Base-by-base conservation (phyloP, 2,797 vertebrate species). In the Hozukius guyotensis region DNA sequence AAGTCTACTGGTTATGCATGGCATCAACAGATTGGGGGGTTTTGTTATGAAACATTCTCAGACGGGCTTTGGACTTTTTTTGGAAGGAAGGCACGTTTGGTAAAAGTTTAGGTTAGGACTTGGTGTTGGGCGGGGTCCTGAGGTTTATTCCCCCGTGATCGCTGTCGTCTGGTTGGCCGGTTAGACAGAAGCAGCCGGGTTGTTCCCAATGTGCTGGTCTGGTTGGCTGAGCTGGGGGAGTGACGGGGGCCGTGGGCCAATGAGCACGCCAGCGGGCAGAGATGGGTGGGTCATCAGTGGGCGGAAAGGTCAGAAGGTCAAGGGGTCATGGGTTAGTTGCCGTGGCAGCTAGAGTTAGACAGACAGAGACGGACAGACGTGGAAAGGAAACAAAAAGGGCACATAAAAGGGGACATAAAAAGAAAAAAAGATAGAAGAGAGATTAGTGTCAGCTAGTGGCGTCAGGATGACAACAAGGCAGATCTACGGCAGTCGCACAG, bases 301-400 rank as follows among this genome's bases (percentile, higher is more conserved):
- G 97, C 98, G 97, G 97, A 99, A 98, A 99, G 97, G 98, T 99
- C 98, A 99, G 98, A 99, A 94, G 97, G 97, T 99, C 98, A 99
- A 97, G 98, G 98, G 98, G 97, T 99, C 99, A 99, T 99, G 98
- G 98, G 98, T 99, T 99, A 99, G 99, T 99, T 98, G 98, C 99
- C 97, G 98, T 99, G 98, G 98, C 97, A 98, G 99, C 98, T 99
- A 98, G 97, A 97, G 98, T 99, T 99, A 99, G 97, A 91, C 94
- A 94, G 95, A 95, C 96, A 96, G 94, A 95, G 91, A 96, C 94
- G 93, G 95, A 94, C 91, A 89, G 92, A 95, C 94, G 93, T 93
- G 93, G 92, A 96, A 96, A 93, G 92, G 89, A 93, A 95, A 94
- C 91, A 94, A 94, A 94, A 94, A 95, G 91, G 92, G 90, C 88